Evolutionary conservation across 2,797 vertebrate species (phyloP).

Genomic region (Epinephelus awoara): DNA sequence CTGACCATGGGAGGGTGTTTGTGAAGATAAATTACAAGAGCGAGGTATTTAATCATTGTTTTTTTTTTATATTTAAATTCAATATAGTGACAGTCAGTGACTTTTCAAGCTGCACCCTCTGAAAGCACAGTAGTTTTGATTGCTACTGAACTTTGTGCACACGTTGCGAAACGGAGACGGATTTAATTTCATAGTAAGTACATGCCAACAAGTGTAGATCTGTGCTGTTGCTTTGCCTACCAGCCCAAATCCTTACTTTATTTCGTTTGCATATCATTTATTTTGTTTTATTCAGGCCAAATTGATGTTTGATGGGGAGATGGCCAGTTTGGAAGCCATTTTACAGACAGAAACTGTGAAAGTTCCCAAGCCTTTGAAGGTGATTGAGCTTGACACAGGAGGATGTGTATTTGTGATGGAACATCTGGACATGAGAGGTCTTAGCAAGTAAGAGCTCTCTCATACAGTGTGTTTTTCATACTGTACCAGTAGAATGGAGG

Average conservation of each 20-base stretch:
- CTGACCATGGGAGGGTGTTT: constrained; percentile 91
- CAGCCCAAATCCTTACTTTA: no score
- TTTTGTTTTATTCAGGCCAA: constrained; percentile 85
- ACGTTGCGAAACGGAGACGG: constrained; percentile 4
- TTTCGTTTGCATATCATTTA: no score
- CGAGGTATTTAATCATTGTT: constrained; percentile 81
- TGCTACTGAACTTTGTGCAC: constrained; percentile 12
- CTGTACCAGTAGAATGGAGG: not conserved
- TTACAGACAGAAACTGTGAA: constrained; percentile 87
- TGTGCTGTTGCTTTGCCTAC: not conserved
- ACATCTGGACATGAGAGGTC: constrained; percentile 91
- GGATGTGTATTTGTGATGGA: constrained; percentile 94
- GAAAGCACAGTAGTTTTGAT: not conserved
- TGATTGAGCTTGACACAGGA: constrained; percentile 90
- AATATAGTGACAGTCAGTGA: not conserved
- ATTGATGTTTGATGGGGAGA: constrained; percentile 95
- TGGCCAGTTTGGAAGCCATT: constrained; percentile 92
- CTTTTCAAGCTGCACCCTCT: not conserved
- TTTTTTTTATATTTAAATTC: not conserved
- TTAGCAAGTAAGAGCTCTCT: constrained; percentile 87
- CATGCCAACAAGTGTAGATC: not conserved
- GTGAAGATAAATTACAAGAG: constrained; percentile 92
- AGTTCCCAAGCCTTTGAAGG: constrained; percentile 90
- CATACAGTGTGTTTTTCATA: not conserved
- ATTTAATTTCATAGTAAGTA: not conserved